A percentile compares a stretch with the other conserved stretches of the same genome.
Evolutionary conservation across 2,113 vertebrate genomes (phyloP).

Genomic region (Halichoerus grypus): DNA sequence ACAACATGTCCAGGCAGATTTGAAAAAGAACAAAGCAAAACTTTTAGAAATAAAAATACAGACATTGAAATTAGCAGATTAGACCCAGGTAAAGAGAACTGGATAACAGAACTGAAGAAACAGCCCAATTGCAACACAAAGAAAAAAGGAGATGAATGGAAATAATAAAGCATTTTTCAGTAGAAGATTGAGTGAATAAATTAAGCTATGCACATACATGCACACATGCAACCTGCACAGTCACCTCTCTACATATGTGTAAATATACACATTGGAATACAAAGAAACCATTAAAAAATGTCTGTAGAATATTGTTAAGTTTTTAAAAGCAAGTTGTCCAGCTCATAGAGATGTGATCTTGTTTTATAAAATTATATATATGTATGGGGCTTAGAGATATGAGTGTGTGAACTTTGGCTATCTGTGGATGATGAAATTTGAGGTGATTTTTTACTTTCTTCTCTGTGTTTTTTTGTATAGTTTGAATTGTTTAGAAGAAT

Average conservation of each 20-base stretch:
- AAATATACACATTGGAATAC: not conserved
- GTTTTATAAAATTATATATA: not conserved
- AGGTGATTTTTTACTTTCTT: not conserved
- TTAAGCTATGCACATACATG: not conserved
- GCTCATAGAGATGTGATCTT: not conserved
- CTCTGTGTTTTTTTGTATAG: not conserved
- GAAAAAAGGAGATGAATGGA: not conserved
- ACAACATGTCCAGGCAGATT: not conserved
- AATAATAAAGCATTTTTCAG: not conserved
- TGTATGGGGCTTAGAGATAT: not conserved
- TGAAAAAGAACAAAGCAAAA: not conserved
- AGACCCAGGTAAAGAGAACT: not conserved
- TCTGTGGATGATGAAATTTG: not conserved
- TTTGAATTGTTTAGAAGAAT: constrained; percentile 6
- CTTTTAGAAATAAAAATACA: constrained; percentile 30
- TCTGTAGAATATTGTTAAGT: not conserved
- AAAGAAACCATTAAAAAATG: not conserved
- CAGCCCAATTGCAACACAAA: not conserved
- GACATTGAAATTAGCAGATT: not conserved
- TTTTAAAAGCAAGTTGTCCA: not conserved
- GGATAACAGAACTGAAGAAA: not conserved
- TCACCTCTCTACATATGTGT: not conserved
- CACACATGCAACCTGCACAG: too few relatives aligned
- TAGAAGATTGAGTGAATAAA: not conserved
- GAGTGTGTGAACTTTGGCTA: not conserved